Evolutionary conservation across 2,113 vertebrate species (phyloP).

Genomic region (Mohoua ochrocephala): DNA sequence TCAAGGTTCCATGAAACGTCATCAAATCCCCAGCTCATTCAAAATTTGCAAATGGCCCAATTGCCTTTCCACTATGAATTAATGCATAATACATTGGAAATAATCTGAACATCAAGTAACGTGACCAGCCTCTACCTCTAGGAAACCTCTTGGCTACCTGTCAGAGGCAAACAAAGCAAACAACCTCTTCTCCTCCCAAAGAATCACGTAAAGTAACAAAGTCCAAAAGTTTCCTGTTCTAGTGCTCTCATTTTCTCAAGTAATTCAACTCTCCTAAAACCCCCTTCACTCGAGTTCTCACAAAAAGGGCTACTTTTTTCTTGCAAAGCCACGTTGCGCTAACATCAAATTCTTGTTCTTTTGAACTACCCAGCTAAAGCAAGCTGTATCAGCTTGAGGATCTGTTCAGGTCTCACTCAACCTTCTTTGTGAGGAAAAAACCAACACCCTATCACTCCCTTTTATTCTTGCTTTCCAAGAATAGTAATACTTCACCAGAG

Average conservation of each 20-base stretch:
- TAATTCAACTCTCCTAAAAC: neutral
- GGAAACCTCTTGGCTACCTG: neutral
- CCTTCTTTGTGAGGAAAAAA: neutral
- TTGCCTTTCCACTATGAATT: neutral
- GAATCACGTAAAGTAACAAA: neutral
- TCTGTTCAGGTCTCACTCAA: neutral
- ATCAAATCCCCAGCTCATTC: neutral
- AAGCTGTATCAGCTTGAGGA: neutral
- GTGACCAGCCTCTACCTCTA: neutral
- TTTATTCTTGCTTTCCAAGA: slow-evolving; percentile 41
- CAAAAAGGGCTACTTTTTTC: neutral
- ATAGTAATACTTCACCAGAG: neutral
- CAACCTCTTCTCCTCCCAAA: neutral
- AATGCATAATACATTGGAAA: neutral
- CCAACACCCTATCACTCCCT: neutral
- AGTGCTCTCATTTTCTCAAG: neutral
- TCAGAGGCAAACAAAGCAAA: neutral
- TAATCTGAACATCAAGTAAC: neutral
- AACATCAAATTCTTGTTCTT: neutral
- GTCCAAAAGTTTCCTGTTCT: neutral
- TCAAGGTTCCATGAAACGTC: neutral
- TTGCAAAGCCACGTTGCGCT: neutral
- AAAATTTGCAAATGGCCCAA: neutral
- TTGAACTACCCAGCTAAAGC: neutral
- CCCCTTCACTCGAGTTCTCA: neutral